Percentiles rank a stretch among this genome's conserved stretches.
phyloP scores from a whole-genome alignment of 2,888 invertebrate genomes.

The Spisula solida region DNA sequence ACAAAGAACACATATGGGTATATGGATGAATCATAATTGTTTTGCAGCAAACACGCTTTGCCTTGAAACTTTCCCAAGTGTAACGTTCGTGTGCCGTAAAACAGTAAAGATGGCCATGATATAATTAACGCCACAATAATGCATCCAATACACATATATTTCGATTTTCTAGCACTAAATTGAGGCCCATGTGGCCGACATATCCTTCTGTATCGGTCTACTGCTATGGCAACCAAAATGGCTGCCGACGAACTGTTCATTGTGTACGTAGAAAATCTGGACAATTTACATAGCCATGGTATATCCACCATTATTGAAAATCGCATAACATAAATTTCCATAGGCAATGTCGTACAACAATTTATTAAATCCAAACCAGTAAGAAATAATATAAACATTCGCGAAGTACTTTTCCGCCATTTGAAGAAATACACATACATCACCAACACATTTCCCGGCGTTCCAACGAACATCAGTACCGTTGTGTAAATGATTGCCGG shows the following conservation, averaged over 20 bases:
- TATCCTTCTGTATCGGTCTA: conserved; percentile 76
- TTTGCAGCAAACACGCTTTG: conserved; percentile 65
- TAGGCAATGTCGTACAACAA: conserved; percentile 73
- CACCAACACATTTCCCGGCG: conserved; percentile 73
- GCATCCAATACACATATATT: conserved; percentile 67
- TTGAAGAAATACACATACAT: conserved; percentile 73
- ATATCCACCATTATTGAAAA: conserved; percentile 66
- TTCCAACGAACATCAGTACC: conserved; percentile 71
- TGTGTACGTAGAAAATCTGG: conserved; percentile 72
- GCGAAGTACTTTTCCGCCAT: conserved; percentile 72
- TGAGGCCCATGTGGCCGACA: conserved; percentile 72
- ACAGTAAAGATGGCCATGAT: conserved; percentile 73
- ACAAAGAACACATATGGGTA: conserved; percentile 69
- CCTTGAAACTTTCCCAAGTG: conserved; percentile 37
- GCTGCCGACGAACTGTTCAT: conserved; percentile 75
- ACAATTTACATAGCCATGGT: conserved; percentile 71
- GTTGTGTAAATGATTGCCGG: conserved; percentile 72
- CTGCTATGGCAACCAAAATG: conserved; percentile 74
- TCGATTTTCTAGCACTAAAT: conserved; percentile 71
- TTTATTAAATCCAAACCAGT: conserved; percentile 74
- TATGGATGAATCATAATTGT: conserved; percentile 54
- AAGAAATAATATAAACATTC: conserved; percentile 72
- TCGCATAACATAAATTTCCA: conserved; percentile 71
- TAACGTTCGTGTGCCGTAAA: conserved; percentile 75
- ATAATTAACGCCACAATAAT: conserved; percentile 55